Evolutionary conservation across 2,888 invertebrate species (phyloP).

Genomic region (Tipula vernalis): DNA sequence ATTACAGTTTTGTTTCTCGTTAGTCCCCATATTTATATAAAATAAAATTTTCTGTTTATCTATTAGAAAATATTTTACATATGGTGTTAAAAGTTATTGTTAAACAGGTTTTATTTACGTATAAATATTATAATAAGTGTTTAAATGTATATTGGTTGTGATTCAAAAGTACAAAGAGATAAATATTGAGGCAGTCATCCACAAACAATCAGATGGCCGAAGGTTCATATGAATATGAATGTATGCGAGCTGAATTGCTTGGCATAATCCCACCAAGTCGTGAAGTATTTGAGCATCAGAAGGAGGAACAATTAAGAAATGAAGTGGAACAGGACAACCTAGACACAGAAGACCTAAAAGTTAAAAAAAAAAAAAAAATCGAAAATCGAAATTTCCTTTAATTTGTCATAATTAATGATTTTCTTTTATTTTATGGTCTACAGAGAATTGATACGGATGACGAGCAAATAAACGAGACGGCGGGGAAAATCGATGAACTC

Average conservation of each 20-base stretch:
- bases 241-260: conserved; percentile 64
- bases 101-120: too few species aligned
- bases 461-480: conserved; percentile 49
- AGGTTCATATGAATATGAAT: conserved; percentile 61
- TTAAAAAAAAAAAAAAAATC: neutral
- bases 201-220: conserved; percentile 24
- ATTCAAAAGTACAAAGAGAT: neutral
- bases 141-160: too few species aligned
- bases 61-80: neutral
- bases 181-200: neutral
- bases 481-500: conserved; percentile 65
- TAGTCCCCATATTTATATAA: neutral
- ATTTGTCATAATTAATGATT: neutral
- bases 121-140: too few species aligned
- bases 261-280: conserved; percentile 55
- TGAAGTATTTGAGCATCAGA: conserved; percentile 49
- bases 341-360: conserved; percentile 34
- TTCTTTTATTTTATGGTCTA: neutral
- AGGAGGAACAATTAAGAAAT: conserved; percentile 30
- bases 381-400: neutral
- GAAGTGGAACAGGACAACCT: conserved; percentile 30
- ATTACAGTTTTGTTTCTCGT: neutral
- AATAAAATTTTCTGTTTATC: neutral
- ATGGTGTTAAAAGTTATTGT: neutral
- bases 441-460: conserved; percentile 53